Evolutionary conservation across 1,140 invertebrate genomes (phyloP).

Genomic region (Euura lappo): DNA sequence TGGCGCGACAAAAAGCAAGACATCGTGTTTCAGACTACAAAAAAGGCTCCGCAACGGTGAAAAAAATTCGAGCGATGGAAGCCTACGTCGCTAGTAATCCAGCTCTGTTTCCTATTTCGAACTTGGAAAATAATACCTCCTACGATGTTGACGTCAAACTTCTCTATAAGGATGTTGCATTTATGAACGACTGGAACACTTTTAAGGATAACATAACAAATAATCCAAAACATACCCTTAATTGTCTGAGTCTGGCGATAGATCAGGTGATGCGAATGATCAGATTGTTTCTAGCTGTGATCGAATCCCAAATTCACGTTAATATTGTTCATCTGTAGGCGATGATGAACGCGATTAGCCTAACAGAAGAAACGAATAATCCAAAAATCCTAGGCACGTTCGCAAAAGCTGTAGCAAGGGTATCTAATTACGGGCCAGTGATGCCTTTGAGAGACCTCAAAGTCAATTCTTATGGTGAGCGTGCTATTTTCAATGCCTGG

Average conservation of each 20-base stretch:
- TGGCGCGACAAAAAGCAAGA: constrained; percentile 18
- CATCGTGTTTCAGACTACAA: constrained; percentile 58
- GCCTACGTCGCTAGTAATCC: constrained; percentile 59
- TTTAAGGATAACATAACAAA: constrained; percentile 72
- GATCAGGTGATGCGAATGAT: constrained; percentile 65
- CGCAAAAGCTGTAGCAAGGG: constrained; percentile 66
- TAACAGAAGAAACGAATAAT: constrained; percentile 47
- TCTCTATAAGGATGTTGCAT: constrained; percentile 65
- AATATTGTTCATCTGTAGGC: constrained; percentile 27
- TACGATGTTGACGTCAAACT: constrained; percentile 71
- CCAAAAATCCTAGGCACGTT: constrained; percentile 44
- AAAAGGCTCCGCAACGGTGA: constrained; percentile 51
- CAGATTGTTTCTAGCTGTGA: constrained; percentile 10
- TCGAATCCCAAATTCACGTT: no score
- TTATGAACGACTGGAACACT: constrained; percentile 65
- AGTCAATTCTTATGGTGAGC: constrained; percentile 77
- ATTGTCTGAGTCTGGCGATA: constrained; percentile 74
- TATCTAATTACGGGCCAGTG: constrained; percentile 74
- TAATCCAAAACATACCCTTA: constrained; percentile 68
- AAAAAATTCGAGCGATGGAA: constrained; percentile 63
- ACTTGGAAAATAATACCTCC: constrained; percentile 68
- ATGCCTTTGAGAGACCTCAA: constrained; percentile 77
- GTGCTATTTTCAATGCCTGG: constrained; percentile 15
- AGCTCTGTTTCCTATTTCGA: constrained; percentile 61
- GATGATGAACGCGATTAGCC: constrained; percentile 55